These are phyloP conservation scores for Smutsia gigantea DNA, from an alignment of 2,797 vertebrate genomes.

Conservation along the genomic window DNA sequence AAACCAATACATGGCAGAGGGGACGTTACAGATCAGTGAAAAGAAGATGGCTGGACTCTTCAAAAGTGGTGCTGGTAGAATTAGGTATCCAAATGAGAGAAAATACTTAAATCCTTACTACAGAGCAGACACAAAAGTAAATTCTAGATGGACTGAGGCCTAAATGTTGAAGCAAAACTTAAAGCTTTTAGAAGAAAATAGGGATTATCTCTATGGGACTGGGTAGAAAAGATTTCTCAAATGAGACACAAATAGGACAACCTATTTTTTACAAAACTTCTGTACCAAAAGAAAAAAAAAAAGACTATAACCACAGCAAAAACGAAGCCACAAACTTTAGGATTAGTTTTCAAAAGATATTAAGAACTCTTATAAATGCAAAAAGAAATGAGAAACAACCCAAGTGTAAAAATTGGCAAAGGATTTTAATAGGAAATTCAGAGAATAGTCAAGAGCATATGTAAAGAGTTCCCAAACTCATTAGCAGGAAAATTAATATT, in stretches of 20 bases:
- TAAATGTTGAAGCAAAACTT: background rate
- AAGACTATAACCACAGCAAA: background rate
- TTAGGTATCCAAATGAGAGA: background rate
- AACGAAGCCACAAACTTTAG: background rate
- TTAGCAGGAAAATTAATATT: background rate
- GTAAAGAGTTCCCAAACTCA: background rate
- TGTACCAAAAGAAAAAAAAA: background rate
- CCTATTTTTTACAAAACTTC: background rate
- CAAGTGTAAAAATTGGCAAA: background rate
- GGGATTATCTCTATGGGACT: background rate
- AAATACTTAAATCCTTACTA: background rate
- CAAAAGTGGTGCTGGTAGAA: background rate
- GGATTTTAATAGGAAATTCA: constrained; percentile 17
- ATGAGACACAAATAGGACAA: background rate
- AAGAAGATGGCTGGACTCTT: background rate
- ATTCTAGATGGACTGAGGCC: background rate
- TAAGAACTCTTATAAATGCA: background rate
- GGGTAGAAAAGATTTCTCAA: background rate
- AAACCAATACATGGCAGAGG: background rate
- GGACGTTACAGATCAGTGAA: background rate
- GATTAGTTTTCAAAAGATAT: background rate
- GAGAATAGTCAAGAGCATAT: background rate
- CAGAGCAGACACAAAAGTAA: background rate
- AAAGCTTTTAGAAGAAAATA: background rate
- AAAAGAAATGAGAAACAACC: constrained; percentile 4